phyloP scores from a whole-genome alignment of 2,113 vertebrate species.

The Petromus typicus region DNA sequence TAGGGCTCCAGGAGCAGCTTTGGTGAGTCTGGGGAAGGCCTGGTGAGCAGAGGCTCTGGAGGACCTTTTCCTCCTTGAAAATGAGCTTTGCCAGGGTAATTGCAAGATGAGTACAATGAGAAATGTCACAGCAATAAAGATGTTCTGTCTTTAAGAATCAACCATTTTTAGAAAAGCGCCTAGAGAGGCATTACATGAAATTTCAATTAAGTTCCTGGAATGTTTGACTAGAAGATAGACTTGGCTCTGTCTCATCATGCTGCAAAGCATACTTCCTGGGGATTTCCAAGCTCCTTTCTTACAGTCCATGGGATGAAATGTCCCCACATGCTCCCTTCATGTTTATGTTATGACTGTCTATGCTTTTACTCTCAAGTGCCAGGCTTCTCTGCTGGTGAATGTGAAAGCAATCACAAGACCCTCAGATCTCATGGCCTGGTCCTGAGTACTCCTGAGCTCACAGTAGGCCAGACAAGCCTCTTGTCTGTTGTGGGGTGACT shows the following conservation, averaged over 20 bases:
- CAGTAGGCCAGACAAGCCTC: background rate
- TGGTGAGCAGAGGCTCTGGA: background rate
- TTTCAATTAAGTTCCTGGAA: background rate
- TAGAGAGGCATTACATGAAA: background rate
- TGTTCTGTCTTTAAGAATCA: background rate
- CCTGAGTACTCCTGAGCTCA: background rate
- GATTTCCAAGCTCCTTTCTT: background rate
- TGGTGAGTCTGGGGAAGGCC: too few relatives aligned
- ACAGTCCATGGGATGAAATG: background rate
- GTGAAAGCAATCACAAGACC: background rate
- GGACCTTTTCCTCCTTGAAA: background rate
- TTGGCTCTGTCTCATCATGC: background rate
- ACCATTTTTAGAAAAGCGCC: background rate
- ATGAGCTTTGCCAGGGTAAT: background rate
- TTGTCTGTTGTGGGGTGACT: accelerated
- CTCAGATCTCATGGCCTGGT: background rate
- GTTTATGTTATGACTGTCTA: background rate
- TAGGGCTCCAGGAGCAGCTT: background rate
- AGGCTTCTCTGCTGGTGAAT: background rate
- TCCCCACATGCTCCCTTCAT: background rate
- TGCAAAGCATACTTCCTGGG: background rate
- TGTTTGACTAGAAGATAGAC: background rate
- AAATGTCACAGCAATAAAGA: background rate
- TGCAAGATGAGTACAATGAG: accelerated
- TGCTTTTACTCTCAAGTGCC: background rate